Evolutionary conservation across 2,888 invertebrate species (phyloP), one percentile per base, ranked within the genome.

Genomic region (Galerucella pusilla): DNA sequence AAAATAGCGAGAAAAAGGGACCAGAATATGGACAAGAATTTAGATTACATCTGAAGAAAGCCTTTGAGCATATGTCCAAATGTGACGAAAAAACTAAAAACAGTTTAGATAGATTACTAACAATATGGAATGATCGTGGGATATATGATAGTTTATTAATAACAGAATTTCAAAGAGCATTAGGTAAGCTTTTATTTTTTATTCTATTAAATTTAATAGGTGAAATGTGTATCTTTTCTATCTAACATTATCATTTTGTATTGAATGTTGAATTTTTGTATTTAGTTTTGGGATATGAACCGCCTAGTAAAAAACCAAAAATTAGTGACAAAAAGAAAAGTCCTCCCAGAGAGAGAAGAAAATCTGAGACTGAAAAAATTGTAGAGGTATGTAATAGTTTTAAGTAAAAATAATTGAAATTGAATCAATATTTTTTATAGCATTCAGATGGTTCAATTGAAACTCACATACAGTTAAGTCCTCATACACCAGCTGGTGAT

Each of bases 1-100:
- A 99, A 87, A 99, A 99, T 85, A 97, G 98, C 86, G 96, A 96
- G 87, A 99, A 98, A 88, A 98, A 98, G 87, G 98, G 97, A 0
- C 97, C 97, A 0, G 98, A 99, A 87, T 99, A 94, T 88, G 95
- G 95, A 0, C 93, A 94, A 85, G 96, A 96, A 85, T 99, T 96
- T 88, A 94, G 93, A 9, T 90, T 91, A 73, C 92, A 95, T 11
- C 88, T 98, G 68, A 92, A 92, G 70, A 95, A 94, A 84, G 95
- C 96, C 0, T 96, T 97, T 85, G 92, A 94, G 78, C 93, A 96
- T 82, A 95, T 97, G 90, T 93, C 94, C 2, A 89, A 89, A 75
- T 91, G 92, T 72, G 95, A 96, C 80, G 91, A 93, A n/a, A 96
- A 96, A 86, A 95, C 96, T 1, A 93, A 94, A 81, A 91, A 91